These are phyloP conservation scores for Hozukius guyotensis DNA, from an alignment of 2,797 vertebrate genomes.

Conservation along the genomic window DNA sequence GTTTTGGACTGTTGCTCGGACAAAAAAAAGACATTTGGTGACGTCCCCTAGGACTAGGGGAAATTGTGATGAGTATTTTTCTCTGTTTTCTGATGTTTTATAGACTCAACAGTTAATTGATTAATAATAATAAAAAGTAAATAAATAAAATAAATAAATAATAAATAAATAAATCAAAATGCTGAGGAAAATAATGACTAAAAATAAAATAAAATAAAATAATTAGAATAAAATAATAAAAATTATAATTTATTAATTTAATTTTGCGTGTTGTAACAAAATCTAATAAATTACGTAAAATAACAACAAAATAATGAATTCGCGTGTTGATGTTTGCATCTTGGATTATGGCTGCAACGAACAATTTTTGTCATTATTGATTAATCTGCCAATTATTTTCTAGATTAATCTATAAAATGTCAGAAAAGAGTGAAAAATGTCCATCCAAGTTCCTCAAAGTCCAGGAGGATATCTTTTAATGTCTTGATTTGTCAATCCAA, in stretches of 20 bases:
- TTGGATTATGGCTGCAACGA: background rate
- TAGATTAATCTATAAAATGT: background rate
- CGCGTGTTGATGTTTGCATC: background rate
- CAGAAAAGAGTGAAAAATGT: background rate
- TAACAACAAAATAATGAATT: background rate
- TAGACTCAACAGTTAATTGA: too few species aligned
- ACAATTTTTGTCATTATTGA: background rate
- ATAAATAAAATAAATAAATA: background rate
- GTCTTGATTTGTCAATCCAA: background rate
- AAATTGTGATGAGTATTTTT: too few species aligned
- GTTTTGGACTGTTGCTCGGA: background rate
- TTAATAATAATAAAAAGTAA: too few species aligned
- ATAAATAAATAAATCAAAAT: accelerated
- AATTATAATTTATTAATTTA: background rate
- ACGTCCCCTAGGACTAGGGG: background rate
- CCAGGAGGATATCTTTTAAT: background rate
- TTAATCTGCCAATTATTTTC: background rate
- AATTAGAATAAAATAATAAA: too few species aligned
- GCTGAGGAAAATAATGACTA: background rate
- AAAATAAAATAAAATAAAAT: background rate
- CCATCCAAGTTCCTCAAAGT: background rate
- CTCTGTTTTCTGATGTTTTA: background rate
- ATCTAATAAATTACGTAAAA: background rate
- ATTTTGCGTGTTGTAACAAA: background rate
- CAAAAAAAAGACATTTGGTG: background rate